Conservation (phyloP, 2,888 invertebrate species). For the Melangyna quadrimaculata region DNA sequence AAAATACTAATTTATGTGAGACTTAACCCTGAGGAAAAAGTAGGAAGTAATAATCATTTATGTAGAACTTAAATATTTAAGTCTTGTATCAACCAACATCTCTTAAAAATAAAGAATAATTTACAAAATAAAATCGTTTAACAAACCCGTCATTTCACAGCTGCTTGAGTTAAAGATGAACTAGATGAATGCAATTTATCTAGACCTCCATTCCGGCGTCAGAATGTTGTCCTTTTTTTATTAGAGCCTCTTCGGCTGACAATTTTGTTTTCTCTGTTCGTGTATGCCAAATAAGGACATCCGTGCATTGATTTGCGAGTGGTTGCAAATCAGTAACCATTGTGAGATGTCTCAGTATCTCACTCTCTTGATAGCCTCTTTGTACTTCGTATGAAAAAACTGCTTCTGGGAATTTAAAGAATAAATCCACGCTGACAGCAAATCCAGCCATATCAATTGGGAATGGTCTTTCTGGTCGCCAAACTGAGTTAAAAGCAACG, state of each 20-base stretch:
- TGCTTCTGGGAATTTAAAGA: slow-evolving; percentile 87
- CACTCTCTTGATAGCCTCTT: slow-evolving; percentile 94
- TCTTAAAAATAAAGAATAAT: slow-evolving; percentile 31
- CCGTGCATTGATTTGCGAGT: slow-evolving; percentile 93
- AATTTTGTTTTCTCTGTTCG: slow-evolving; percentile 94
- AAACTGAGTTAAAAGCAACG: slow-evolving; percentile 86
- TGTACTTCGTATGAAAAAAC: slow-evolving; percentile 92
- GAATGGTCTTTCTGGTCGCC: slow-evolving; percentile 95
- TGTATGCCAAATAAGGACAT: slow-evolving; percentile 99
- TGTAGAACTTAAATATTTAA: too few relatives aligned
- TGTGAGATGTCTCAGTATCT: slow-evolving; percentile 89
- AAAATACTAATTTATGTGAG: too few relatives aligned
- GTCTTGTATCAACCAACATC: too few relatives aligned
- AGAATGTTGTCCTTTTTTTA: slow-evolving; percentile 82
- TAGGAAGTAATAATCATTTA: too few relatives aligned
- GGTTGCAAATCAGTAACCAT: slow-evolving; percentile 92
- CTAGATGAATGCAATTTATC: neutral
- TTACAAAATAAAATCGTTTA: neutral
- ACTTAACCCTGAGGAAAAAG: too few relatives aligned
- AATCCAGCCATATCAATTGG: slow-evolving; percentile 99
- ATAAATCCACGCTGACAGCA: slow-evolving; percentile 90
- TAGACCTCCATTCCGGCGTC: slow-evolving; percentile 84
- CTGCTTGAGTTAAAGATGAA: slow-evolving; percentile 42
- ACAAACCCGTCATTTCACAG: slow-evolving; percentile 34
- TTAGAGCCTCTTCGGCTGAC: slow-evolving; percentile 84